Percentiles rank a stretch among this genome's conserved stretches.
Conservation (phyloP, 35 echinoderm and acorn worm species). For the Lytechinus variegatus region DNA sequence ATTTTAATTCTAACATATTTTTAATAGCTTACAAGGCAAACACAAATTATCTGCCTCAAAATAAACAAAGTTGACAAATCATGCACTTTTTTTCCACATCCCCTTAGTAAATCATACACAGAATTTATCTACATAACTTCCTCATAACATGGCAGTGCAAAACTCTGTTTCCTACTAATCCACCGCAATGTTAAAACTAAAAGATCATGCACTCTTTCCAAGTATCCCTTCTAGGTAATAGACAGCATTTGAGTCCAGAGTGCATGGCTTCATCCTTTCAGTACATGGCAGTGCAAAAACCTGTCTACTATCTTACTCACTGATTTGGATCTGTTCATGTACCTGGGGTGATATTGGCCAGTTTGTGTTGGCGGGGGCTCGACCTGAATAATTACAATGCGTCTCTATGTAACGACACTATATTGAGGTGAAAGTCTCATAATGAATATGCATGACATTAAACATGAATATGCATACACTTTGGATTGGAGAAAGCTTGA, state of each 20-base stretch:
- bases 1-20: neutral
- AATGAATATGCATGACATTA: no score
- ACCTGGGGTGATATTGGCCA: neutral
- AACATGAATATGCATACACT: no score
- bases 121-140: no score
- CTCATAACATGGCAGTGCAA: no score
- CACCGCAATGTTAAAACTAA: neutral
- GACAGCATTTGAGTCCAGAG: neutral
- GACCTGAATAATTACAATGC: neutral
- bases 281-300: neutral
- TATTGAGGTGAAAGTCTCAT: neutral
- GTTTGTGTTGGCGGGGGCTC: neutral
- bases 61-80: neutral
- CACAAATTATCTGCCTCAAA: neutral
- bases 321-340: constrained; percentile 32
- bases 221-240: neutral
- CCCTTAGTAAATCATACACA: neutral
- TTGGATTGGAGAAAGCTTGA: no score
- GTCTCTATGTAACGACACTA: neutral
- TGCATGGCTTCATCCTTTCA: neutral
- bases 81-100: neutral
- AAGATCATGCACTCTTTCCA: neutral
- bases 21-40: neutral
- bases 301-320: constrained; percentile 24
- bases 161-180: neutral